Evolutionary conservation across 2,113 vertebrate genomes (phyloP).

Genomic region (Perca schrenkii): DNA sequence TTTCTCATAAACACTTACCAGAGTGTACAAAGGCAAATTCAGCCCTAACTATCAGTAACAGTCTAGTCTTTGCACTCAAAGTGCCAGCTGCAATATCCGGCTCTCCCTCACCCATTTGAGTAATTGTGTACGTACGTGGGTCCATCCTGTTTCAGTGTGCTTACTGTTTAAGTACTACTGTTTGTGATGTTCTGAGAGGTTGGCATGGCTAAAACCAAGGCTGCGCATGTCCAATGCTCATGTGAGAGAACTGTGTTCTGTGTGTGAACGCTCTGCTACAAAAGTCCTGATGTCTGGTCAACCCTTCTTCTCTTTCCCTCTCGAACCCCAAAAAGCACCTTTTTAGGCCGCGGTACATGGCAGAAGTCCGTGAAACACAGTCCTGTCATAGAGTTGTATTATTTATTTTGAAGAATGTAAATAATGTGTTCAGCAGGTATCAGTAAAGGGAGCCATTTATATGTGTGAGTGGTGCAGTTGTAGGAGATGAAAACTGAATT

Average conservation of each 20-base stretch:
- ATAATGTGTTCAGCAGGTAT: constrained; percentile 41
- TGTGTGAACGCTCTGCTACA: constrained; percentile 26
- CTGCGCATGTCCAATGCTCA: constrained; percentile 53
- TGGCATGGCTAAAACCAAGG: constrained; percentile 40
- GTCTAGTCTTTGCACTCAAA: constrained; percentile 30
- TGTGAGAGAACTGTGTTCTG: constrained; percentile 36
- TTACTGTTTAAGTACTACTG: constrained; percentile 24
- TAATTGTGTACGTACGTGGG: constrained; percentile 38
- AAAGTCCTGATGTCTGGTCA: constrained; percentile 29
- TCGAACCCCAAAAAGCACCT: constrained; percentile 66
- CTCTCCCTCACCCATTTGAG: constrained; percentile 42
- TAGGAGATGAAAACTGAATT: constrained; percentile 29
- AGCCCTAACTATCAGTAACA: constrained; percentile 1
- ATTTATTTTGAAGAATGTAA: constrained; percentile 74
- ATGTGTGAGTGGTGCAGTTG: background rate
- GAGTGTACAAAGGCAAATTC: constrained; percentile 24
- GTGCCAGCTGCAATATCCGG: constrained; percentile 46
- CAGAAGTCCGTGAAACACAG: constrained; percentile 61
- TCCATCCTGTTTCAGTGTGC: constrained; percentile 41
- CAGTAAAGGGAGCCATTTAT: constrained; percentile 23
- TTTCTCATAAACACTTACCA: constrained; percentile 10
- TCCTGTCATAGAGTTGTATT: constrained; percentile 55
- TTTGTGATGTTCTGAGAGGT: constrained; percentile 35
- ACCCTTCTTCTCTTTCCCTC: constrained; percentile 39
- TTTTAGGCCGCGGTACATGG: constrained; percentile 73